A percentile compares a stretch with the other conserved stretches of the same genome.
phyloP scores from a whole-genome alignment of 2,797 vertebrate species.

The Bovichtus diacanthus region DNA sequence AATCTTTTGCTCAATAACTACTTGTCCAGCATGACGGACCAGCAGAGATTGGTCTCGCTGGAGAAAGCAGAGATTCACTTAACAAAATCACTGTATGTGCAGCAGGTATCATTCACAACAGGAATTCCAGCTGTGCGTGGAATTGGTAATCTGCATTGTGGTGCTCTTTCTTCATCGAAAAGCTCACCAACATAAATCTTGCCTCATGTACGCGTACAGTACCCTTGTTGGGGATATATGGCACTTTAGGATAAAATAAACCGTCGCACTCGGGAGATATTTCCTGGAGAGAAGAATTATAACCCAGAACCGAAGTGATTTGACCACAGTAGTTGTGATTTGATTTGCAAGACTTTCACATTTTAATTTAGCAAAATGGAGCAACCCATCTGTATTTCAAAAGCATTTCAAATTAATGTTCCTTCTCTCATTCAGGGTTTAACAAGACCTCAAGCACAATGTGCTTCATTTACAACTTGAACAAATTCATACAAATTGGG shows the following conservation, averaged over 20 bases:
- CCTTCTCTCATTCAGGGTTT: constrained; percentile 51
- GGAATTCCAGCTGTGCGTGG: constrained; percentile 49
- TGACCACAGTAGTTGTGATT: constrained; percentile 38
- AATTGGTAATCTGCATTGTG: constrained; percentile 61
- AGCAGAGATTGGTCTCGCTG: constrained; percentile 63
- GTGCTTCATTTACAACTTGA: constrained; percentile 69
- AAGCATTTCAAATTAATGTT: constrained; percentile 62
- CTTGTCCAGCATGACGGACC: constrained; percentile 63
- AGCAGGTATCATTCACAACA: constrained; percentile 59
- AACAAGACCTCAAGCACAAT: constrained; percentile 69
- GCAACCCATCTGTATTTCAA: constrained; percentile 57
- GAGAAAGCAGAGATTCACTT: constrained; percentile 60
- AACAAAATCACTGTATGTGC: constrained; percentile 61
- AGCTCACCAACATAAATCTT: constrained; percentile 23
- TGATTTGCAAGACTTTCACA: constrained; percentile 65
- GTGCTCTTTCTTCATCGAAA: constrained; percentile 48
- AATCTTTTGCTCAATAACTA: constrained; percentile 71
- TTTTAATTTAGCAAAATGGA: constrained; percentile 61
- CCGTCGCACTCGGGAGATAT: neutral
- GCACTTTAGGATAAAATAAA: constrained; percentile 39
- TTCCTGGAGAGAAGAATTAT: constrained; percentile 48
- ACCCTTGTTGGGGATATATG: constrained; percentile 5
- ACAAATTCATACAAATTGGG: constrained; percentile 75
- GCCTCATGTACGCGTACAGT: neutral
- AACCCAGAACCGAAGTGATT: constrained; percentile 31